Evolutionary conservation across 1,140 invertebrate genomes (phyloP).

Genomic region (Akabosia matsudoensis): DNA sequence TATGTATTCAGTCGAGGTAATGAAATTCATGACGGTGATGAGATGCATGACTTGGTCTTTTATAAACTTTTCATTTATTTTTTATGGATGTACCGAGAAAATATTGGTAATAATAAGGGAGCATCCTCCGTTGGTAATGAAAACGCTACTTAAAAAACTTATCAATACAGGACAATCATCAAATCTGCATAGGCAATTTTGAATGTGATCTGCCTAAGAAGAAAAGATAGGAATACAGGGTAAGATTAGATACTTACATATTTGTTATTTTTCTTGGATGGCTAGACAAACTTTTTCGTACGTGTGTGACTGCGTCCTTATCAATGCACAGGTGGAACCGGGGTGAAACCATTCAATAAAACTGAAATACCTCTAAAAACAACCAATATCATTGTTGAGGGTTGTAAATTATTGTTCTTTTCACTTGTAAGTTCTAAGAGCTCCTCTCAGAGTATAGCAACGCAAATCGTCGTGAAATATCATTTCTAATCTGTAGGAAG

Average conservation of each 20-base stretch:
- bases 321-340: neutral
- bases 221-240: too few relatives aligned
- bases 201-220: too few relatives aligned
- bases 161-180: too few relatives aligned
- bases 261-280: neutral
- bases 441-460: neutral
- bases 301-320: neutral
- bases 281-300: neutral
- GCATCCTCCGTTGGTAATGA: neutral
- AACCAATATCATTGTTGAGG: neutral
- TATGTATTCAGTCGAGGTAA: neutral
- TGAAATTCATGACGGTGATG: constrained; percentile 8
- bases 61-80: neutral
- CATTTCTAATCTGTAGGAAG: too few relatives aligned
- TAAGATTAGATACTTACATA: too few relatives aligned
- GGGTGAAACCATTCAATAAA: constrained; percentile 2
- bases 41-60: neutral
- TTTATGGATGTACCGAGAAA: neutral
- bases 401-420: neutral
- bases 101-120: constrained; percentile 13
- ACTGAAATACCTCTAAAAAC: neutral
- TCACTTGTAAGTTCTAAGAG: neutral
- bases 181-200: too few relatives aligned
- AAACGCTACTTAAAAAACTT: too few relatives aligned
- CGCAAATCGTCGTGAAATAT: too few relatives aligned